Evolutionary conservation across 2,888 invertebrate species (phyloP), one percentile per base, ranked within the genome.

Genomic region (Glaucopsyche alexis): DNA sequence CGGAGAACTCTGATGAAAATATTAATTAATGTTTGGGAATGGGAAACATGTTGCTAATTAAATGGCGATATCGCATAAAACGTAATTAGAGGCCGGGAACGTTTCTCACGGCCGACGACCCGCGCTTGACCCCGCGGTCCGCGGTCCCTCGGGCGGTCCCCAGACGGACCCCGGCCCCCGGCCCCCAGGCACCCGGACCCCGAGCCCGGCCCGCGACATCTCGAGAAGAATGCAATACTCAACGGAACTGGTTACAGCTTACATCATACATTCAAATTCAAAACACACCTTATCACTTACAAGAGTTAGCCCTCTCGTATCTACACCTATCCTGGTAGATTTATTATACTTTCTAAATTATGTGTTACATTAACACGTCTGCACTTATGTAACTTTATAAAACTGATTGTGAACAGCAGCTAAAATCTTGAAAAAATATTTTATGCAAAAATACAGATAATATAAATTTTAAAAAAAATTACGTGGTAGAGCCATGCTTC

Each of bases 1-100:
- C 87, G 87, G 88, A 84, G 89, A 90, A 89, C 87, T 88, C 90
- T 88, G 90, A 90, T 91, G 91, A 91, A 92, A 91, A 91, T 91
- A 92, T 92, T 91, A 92, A 92, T 92, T 91, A 91, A 91, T 90
- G 91, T 91, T 89, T 88, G 86, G 89, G 88, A 91, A 92, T 91
- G 90, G 88, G 87, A 89, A 91, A 91, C 91, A 90, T 89, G 90
- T 91, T 90, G 91, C 92, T 92, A 92, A 92, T 92, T 91, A 92
- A 92, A 92, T 89, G 92, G 89, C 91, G 89, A 92, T 92, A 91
- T 91, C 89, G 90, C 87, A 91, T 91, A 90, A 91, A 90, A 88
- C 89, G 89, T 91, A 92, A 92, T 92, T 92, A 92, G 91, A 91
- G 92, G 88, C 83, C 86, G 87, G 87, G 86, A 86, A 84, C 88